Base-by-base conservation (phyloP, 2,888 invertebrate genomes). In the Mimumesa dahlbomi region DNA sequence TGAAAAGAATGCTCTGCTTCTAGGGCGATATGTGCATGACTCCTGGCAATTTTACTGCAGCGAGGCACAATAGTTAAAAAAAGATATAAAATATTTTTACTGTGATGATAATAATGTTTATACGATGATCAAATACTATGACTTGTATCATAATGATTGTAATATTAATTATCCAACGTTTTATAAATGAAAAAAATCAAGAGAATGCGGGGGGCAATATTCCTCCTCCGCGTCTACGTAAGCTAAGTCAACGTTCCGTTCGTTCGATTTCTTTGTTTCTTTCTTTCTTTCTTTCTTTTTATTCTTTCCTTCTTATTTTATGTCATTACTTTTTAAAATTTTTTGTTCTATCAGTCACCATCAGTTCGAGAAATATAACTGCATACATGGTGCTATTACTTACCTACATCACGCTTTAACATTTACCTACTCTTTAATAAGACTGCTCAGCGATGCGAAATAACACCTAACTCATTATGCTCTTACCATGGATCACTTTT, bases 41-140 rank as follows among this genome's bases (percentile, higher is more conserved):
- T 70, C 61, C 63, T 48, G 48, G 56, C 62, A 69, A n/a, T n/a
- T 74, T 75, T 69, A 66, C 57, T 75, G 71, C 71, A 70, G 70
- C 67, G 58, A 57, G 63, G 81, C 81, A 81, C 82, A 80, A 72
- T 72, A 81, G 77, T 85, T 84, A 80, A 84, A 81, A 82, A 77
- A 72, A 82, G 77, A 84, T 81, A 84, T 82, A 77, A 84, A 85
- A 87, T 87, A 87, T 87, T 87, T 89, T 89, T 89, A 89, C 89
- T 89, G 89, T 89, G 89, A 89, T 89, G 89, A 89, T 89, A 88
- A 89, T 89, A 89, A 89, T 89, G 88, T 89, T 89, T 89, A 87
- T 89, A 89, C 86, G 83, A 85, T 78, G 86, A 87, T 85, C 83
- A 88, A 84, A 84, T 85, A 82, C 75, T 87, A 83, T 81, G 81